These are phyloP conservation scores for Dolichomitus sp. DNA, from an alignment of 2,888 invertebrate genomes.

Conservation along the genomic window DNA sequence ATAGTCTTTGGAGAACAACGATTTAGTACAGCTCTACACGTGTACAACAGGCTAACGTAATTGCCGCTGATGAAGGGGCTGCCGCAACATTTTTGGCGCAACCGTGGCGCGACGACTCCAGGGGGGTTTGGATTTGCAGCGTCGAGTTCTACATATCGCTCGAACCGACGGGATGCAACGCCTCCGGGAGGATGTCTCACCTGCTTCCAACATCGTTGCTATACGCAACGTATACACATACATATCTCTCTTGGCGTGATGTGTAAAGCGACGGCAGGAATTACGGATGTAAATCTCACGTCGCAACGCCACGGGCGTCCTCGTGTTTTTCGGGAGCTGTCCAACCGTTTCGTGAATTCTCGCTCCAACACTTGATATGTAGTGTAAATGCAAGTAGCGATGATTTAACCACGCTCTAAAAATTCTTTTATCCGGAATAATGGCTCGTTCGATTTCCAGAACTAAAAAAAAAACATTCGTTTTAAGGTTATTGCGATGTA, in stretches of 20 bases:
- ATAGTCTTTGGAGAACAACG: slow-evolving; percentile 21
- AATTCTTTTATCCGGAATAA: background rate
- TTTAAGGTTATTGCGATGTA: too few species aligned
- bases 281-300: slow-evolving; percentile 79
- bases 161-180: slow-evolving; percentile 33
- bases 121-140: slow-evolving; percentile 31
- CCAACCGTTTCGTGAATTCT: slow-evolving; percentile 62
- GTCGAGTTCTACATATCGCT: slow-evolving; percentile 17
- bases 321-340: slow-evolving; percentile 37
- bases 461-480: background rate
- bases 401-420: background rate
- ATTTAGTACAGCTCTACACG: slow-evolving; percentile 6
- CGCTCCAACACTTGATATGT: slow-evolving; percentile 11
- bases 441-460: background rate
- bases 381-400: slow-evolving; percentile 2
- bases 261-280: slow-evolving; percentile 66
- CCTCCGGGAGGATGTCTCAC: slow-evolving; percentile 41
- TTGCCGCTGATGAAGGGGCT: slow-evolving; percentile 50
- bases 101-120: slow-evolving; percentile 32
- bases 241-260: background rate
- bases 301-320: slow-evolving; percentile 48
- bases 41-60: slow-evolving; percentile 24
- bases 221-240: background rate
- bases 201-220: slow-evolving; percentile 5
- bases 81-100: slow-evolving; percentile 12